phyloP scores from a whole-genome alignment of 2,888 invertebrate species.

The Idaea dimidiata region DNA sequence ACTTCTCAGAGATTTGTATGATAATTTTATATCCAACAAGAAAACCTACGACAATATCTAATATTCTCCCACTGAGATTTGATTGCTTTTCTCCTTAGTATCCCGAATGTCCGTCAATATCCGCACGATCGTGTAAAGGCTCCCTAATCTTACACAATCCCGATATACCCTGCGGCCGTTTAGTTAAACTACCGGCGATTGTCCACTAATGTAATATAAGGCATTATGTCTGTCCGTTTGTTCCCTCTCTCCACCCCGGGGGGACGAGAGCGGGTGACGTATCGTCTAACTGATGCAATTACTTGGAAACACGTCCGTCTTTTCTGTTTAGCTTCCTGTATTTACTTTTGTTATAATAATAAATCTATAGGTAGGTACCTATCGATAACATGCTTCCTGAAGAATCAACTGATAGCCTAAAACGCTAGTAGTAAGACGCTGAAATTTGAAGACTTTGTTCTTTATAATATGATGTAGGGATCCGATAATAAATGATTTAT shows the following conservation, averaged over 20 bases:
- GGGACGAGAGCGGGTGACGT: neutral
- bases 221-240: constrained; percentile 16
- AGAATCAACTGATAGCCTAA: too few species aligned
- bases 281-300: neutral
- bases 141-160: neutral
- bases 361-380: too few species aligned
- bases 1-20: too few species aligned
- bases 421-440: too few species aligned
- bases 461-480: too few species aligned
- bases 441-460: too few species aligned
- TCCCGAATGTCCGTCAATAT: neutral
- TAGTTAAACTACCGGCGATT: constrained; percentile 30
- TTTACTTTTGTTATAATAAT: neutral
- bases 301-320: neutral
- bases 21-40: too few species aligned
- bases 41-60: too few species aligned
- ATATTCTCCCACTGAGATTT: too few species aligned
- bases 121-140: neutral
- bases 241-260: constrained; percentile 6
- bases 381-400: too few species aligned
- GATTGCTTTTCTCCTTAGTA: too few species aligned
- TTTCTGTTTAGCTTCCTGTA: neutral
- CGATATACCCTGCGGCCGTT: neutral
- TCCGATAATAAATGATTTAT: too few species aligned
- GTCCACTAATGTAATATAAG: constrained; percentile 37